Percentiles rank a stretch among this genome's conserved stretches.
phyloP scores from a whole-genome alignment of 2,797 vertebrate species.

The Meda fulgida region DNA sequence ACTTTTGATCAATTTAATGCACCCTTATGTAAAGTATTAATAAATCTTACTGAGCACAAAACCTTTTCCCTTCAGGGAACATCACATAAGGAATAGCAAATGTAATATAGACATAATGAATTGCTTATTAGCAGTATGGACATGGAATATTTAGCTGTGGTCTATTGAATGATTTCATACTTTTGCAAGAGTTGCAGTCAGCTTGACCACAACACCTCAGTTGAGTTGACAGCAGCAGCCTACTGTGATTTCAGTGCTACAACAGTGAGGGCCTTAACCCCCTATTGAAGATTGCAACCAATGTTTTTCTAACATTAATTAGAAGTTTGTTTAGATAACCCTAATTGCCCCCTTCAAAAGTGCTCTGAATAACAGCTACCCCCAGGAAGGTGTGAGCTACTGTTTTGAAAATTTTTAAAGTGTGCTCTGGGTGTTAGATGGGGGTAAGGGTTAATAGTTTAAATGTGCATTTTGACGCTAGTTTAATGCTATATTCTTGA shows the following conservation, averaged over 20 bases:
- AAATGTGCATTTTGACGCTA: conserved; percentile 65
- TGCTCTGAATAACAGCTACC: conserved; percentile 51
- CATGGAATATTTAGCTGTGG: neutral
- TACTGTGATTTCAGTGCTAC: conserved; percentile 27
- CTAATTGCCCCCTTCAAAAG: conserved; percentile 69
- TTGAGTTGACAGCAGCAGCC: conserved; percentile 2
- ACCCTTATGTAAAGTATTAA: neutral
- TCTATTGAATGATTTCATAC: neutral
- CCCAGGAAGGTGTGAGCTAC: conserved; percentile 69
- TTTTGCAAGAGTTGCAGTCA: neutral
- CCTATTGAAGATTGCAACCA: conserved; percentile 59
- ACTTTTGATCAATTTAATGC: neutral
- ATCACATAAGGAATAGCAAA: neutral
- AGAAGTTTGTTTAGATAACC: conserved; percentile 74
- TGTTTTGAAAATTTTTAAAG: conserved; percentile 66
- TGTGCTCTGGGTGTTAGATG: neutral
- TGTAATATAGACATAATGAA: neutral
- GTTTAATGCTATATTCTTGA: conserved; percentile 7
- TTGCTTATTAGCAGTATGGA: neutral
- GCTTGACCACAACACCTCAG: neutral
- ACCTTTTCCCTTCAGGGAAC: neutral
- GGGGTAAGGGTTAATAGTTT: conserved; percentile 64
- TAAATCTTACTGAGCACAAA: neutral
- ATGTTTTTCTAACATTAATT: conserved; percentile 74
- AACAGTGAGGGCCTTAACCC: conserved; percentile 63